Percentiles rank a stretch among this genome's conserved stretches.
phyloP scores from a whole-genome alignment of 2,113 vertebrate genomes.

The Epinephelus cyanopodus region DNA sequence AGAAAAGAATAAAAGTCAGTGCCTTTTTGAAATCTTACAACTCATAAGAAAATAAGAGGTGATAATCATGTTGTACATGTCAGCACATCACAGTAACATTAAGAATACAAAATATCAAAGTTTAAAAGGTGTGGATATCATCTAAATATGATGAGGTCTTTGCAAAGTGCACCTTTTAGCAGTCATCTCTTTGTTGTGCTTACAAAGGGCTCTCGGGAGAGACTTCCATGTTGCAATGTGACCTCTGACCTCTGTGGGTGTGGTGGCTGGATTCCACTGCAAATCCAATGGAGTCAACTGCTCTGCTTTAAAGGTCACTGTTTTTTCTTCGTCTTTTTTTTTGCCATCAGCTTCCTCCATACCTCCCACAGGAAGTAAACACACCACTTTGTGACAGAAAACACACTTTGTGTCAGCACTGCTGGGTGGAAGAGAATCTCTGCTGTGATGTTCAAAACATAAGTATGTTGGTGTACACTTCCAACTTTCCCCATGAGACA shows the following conservation, averaged over 20 bases:
- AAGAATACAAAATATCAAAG: not conserved
- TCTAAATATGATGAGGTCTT: not conserved
- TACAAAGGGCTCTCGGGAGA: slow-evolving; percentile 19
- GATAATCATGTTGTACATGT: not conserved
- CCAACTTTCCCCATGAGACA: not conserved
- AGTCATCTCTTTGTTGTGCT: not conserved
- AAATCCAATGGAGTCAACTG: slow-evolving; percentile 42
- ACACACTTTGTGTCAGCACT: not conserved
- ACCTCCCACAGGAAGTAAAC: slow-evolving; percentile 62
- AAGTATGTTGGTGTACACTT: not conserved
- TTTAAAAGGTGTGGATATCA: not conserved
- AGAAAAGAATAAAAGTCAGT: too few species aligned
- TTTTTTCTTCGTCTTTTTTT: slow-evolving; percentile 24
- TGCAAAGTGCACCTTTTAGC: not conserved
- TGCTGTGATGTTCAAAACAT: not conserved
- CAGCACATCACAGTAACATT: not conserved
- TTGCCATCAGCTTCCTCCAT: slow-evolving; percentile 49
- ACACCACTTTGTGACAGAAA: slow-evolving; percentile 32
- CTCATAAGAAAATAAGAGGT: not conserved
- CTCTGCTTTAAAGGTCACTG: slow-evolving; percentile 51
- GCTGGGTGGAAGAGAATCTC: not conserved
- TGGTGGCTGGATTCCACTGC: slow-evolving; percentile 62
- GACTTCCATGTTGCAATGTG: slow-evolving; percentile 48
- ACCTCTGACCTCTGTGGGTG: slow-evolving; percentile 62
- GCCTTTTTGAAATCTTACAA: not conserved